These are phyloP conservation scores for Marmota monax DNA, from an alignment of 2,113 vertebrate genomes.

Conservation along the genomic window DNA sequence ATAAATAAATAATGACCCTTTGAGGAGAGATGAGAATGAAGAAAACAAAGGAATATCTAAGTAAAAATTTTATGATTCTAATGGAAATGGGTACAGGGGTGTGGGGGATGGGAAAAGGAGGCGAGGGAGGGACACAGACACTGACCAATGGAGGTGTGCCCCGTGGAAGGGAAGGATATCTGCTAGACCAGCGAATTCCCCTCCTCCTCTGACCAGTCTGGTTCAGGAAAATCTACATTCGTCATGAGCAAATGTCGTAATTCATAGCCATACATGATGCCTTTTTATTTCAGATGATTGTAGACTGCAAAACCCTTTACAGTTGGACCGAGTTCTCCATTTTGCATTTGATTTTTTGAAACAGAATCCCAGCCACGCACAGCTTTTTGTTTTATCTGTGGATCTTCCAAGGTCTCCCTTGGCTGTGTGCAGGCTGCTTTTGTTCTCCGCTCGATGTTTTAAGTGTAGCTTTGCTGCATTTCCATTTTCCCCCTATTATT, in stretches of 20 bases:
- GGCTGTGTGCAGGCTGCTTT: conserved; percentile 51
- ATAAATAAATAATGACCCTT: not conserved
- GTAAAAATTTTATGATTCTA: not conserved
- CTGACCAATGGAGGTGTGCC: fast-evolving
- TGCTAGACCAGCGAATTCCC: not conserved
- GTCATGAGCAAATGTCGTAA: not conserved
- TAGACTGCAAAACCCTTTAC: conserved; percentile 56
- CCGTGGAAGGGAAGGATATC: not conserved
- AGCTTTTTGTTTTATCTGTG: conserved; percentile 67
- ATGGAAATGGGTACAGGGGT: not conserved
- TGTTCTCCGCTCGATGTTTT: conserved; percentile 78
- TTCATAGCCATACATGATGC: fast-evolving
- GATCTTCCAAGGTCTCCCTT: conserved; percentile 64
- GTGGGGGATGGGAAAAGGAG: not conserved
- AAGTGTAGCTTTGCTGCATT: conserved; percentile 62
- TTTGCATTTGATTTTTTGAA: conserved; percentile 70
- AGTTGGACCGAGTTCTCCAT: conserved; percentile 58
- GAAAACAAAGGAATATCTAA: not conserved
- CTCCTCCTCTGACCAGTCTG: not conserved
- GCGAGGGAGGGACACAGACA: no score
- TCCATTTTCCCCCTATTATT: conserved; percentile 42
- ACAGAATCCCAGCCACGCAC: not conserved
- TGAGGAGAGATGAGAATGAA: not conserved
- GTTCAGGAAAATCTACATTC: not conserved
- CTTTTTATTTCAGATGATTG: conserved; percentile 41